Conservation (phyloP, 2,888 invertebrate genomes). For the Pantelozetes paolii region DNA sequence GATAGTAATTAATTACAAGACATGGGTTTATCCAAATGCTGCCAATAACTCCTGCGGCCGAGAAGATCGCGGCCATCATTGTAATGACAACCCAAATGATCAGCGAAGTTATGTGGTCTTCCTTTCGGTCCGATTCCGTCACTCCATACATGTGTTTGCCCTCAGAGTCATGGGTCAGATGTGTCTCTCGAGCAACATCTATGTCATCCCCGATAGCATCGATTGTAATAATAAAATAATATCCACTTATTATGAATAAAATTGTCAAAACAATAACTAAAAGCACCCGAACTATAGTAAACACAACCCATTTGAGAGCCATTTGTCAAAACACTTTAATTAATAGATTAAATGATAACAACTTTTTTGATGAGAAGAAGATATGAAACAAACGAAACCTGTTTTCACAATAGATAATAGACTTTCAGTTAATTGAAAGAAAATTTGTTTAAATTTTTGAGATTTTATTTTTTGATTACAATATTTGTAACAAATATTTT, state of each 20-base stretch:
- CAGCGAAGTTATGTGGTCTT: conserved; percentile 37
- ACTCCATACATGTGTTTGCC: conserved; percentile 27
- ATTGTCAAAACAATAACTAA: conserved; percentile 22
- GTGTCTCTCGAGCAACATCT: conserved; percentile 39
- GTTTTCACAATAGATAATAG: not conserved
- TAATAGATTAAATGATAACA: not conserved
- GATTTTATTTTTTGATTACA: not conserved
- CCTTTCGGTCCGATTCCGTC: conserved; percentile 22
- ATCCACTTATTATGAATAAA: conserved; percentile 36
- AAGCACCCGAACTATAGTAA: conserved; percentile 27
- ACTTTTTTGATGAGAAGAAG: not conserved
- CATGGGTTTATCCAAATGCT: conserved; percentile 39
- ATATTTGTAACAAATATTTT: no score
- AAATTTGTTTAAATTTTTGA: not conserved
- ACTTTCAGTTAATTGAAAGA: not conserved
- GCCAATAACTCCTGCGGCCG: conserved; percentile 37
- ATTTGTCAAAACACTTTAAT: not conserved
- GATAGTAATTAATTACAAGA: no score
- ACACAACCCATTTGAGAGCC: conserved; percentile 1
- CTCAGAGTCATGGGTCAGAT: conserved; percentile 36
- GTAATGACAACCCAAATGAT: conserved; percentile 41
- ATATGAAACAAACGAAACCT: not conserved
- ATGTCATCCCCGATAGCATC: conserved; percentile 42
- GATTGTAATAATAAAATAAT: conserved; percentile 39
- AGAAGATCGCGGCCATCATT: conserved; percentile 38